A percentile compares a stretch with the other conserved stretches of the same genome.
Conservation (phyloP, 2,113 vertebrate genomes). For the Poicephalus gulielmi region DNA sequence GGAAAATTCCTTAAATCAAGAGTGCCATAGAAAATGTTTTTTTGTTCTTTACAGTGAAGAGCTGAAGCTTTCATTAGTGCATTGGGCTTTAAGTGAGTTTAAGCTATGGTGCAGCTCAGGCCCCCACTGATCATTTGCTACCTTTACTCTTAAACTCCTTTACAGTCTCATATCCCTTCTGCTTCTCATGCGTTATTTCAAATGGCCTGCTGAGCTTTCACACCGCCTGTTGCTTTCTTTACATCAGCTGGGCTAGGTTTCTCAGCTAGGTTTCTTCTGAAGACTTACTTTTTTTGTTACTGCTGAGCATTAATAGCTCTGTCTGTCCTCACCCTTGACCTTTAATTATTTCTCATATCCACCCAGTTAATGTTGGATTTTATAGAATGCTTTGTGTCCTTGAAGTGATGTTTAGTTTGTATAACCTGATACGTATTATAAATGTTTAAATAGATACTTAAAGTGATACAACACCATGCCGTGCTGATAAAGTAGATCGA, state of each 20-base stretch:
- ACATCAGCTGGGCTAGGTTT: not conserved
- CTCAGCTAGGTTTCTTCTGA: not conserved
- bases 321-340: not conserved
- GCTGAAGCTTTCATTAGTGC: not conserved
- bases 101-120: not conserved
- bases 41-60: not conserved
- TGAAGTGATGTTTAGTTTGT: not conserved
- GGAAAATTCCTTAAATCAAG: not conserved
- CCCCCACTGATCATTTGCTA: not conserved
- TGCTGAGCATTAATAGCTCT: not conserved
- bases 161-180: not conserved
- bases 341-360: slow-evolving; percentile 2
- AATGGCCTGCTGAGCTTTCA: not conserved
- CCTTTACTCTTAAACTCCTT: not conserved
- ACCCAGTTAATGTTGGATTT: not conserved
- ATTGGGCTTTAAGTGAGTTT: not conserved
- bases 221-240: not conserved
- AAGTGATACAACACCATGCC: not conserved
- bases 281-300: not conserved
- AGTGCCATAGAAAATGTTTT: not conserved
- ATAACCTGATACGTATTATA: not conserved
- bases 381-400: not conserved
- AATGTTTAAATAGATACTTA: not conserved
- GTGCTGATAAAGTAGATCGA: not conserved
- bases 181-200: not conserved